Evolutionary conservation across 2,888 invertebrate genomes (phyloP).

Genomic region (Resseliella maxima): DNA sequence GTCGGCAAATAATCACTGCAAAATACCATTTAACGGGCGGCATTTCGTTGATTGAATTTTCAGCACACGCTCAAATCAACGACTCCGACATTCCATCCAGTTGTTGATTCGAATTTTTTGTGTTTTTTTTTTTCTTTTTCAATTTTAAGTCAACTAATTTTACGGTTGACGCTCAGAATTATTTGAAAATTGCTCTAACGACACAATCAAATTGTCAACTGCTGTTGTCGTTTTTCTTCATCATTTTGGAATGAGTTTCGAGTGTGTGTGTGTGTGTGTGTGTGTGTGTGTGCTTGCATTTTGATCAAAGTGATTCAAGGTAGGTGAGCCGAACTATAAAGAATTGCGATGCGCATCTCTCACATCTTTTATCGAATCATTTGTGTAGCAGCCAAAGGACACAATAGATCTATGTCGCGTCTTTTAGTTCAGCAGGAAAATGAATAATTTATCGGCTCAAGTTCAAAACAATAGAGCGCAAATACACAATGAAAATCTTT

Average conservation of each 20-base stretch:
- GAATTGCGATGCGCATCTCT: not conserved
- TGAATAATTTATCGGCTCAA: constrained; percentile 21
- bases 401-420: not conserved
- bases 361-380: not conserved
- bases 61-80: not conserved
- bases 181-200: not conserved
- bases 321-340: constrained; percentile 11
- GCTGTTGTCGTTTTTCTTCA: too few relatives aligned
- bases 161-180: not conserved
- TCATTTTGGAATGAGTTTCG: too few relatives aligned
- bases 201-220: constrained; percentile 14
- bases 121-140: constrained; percentile 15
- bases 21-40: too few relatives aligned
- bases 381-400: not conserved
- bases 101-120: not conserved
- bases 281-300: not conserved
- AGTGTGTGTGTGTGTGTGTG: not conserved
- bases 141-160: not conserved
- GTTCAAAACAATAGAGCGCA: not conserved
- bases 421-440: not conserved
- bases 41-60: too few relatives aligned
- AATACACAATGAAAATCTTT: not conserved
- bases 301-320: not conserved
- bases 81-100: not conserved
- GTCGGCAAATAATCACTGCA: too few relatives aligned